Conservation (phyloP, 2,113 vertebrate species). For the Nipponia nippon region DNA sequence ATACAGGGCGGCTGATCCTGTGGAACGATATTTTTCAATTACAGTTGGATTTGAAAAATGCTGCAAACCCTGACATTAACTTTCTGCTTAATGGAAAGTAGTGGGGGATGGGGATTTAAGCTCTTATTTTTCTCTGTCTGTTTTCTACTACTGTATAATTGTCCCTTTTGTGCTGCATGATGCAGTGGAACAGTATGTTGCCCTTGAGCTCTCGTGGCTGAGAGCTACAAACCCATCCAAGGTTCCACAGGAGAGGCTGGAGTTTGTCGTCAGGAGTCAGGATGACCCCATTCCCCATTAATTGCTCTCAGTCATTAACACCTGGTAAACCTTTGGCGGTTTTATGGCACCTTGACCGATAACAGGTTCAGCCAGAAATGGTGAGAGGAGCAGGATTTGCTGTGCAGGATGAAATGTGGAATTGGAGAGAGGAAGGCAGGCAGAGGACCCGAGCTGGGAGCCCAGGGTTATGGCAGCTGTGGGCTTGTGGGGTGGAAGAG, state of each 20-base stretch:
- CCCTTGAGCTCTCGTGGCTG: not conserved
- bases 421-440: not conserved
- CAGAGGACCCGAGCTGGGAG: not conserved
- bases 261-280: not conserved
- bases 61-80: conserved; percentile 8
- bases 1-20: not conserved
- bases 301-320: not conserved
- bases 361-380: not conserved
- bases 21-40: not conserved
- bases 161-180: not conserved
- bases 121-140: not conserved
- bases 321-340: not conserved
- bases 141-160: not conserved
- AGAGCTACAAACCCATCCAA: not conserved
- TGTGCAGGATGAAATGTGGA: not conserved
- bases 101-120: not conserved
- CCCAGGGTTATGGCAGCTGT: not conserved
- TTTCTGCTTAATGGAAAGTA: conserved; percentile 12
- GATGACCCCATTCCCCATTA: not conserved
- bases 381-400: not conserved
- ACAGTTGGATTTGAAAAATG: not conserved
- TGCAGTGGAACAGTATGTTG: conserved; percentile 4
- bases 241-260: not conserved
- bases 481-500: not conserved
- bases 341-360: not conserved